Base-by-base conservation (phyloP, 1,140 invertebrate genomes). In the Acarapis woodi region DNA sequence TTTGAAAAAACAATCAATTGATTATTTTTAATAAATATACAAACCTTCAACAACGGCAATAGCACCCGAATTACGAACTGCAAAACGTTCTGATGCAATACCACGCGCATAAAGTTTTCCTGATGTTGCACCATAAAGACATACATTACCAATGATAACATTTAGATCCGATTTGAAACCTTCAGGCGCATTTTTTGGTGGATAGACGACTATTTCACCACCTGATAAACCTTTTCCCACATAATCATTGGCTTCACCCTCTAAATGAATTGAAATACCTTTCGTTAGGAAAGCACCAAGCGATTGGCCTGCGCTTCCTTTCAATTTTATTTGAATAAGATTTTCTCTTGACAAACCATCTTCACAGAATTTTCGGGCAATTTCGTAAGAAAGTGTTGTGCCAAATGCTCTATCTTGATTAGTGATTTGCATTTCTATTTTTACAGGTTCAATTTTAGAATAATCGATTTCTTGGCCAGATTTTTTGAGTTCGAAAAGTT, bases 201-300 rank as follows among this genome's bases (percentile, higher is more conserved):
- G 90, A 52, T 70, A 85, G 50, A 99, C 82, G 5, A 93, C 64
- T 24, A 99, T 70, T 50, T 75, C 80, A 34, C 88, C 90, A 34
- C 90, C 90, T 37, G 82, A 94, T 12, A 97, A 59, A 48, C 87
- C 79, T 56, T 73, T 73, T 59, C 82, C 87, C 41, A 97, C 88
- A 58, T 97, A 97, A 58, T 99, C 90, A 57, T 97, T 97, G 32
- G 87, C 75, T 61, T 97, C 90, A 35, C 90, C 90, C 58, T 90
- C 85, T 3, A 97, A 62, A 9, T 68, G 77, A 2, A 93, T 71
- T 44, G 70, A 70, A 40, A 96, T 65, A 22, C 90, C 90, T 41
- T 70, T 73, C 0, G 75, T 70, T 42, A 97, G 57, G 59, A 97
- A 99, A n/a, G 88, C 87, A 56, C 90, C 85, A 59, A 99, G 96